Conservation (phyloP, 2,888 invertebrate genomes). For the Liodrosophila aerea region DNA sequence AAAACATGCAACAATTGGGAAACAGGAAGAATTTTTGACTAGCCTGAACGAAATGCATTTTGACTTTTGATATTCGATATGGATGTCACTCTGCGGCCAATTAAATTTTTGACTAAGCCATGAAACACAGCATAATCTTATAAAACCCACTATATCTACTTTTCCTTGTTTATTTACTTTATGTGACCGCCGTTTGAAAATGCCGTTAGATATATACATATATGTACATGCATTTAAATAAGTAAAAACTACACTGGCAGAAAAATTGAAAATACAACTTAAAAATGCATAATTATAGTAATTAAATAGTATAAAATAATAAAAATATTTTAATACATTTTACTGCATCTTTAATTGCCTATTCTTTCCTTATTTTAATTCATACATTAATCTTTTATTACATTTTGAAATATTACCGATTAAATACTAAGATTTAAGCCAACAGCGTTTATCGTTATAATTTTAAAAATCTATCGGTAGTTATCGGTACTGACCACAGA, state of each 20-base stretch:
- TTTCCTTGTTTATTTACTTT: conserved; percentile 14
- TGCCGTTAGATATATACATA: not conserved
- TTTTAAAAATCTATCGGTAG: too few relatives aligned
- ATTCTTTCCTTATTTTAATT: too few relatives aligned
- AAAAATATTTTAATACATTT: too few relatives aligned
- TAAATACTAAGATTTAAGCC: too few relatives aligned
- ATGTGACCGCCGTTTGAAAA: conserved; percentile 8
- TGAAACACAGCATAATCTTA: conserved; percentile 9
- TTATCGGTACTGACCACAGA: too few relatives aligned
- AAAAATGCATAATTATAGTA: too few relatives aligned
- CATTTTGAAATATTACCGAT: too few relatives aligned
- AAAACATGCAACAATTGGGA: conserved; percentile 7
- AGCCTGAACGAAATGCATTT: conserved; percentile 13
- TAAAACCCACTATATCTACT: conserved; percentile 8
- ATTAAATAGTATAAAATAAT: too few relatives aligned
- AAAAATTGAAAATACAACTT: too few relatives aligned
- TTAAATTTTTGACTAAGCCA: conserved; percentile 29
- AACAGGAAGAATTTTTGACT: conserved; percentile 27
- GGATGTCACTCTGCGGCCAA: conserved; percentile 40
- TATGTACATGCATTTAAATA: not conserved
- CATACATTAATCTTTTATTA: too few relatives aligned
- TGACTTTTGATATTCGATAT: conserved; percentile 25
- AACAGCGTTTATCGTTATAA: too few relatives aligned
- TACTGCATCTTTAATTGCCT: too few relatives aligned
- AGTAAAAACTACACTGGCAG: not conserved